A percentile compares a stretch with the other conserved stretches of the same genome.
These are phyloP conservation scores for Aplysina aerophoba DNA, from an alignment of 37 sponge, comb jelly and placozoan genomes.

Conservation along the genomic window DNA sequence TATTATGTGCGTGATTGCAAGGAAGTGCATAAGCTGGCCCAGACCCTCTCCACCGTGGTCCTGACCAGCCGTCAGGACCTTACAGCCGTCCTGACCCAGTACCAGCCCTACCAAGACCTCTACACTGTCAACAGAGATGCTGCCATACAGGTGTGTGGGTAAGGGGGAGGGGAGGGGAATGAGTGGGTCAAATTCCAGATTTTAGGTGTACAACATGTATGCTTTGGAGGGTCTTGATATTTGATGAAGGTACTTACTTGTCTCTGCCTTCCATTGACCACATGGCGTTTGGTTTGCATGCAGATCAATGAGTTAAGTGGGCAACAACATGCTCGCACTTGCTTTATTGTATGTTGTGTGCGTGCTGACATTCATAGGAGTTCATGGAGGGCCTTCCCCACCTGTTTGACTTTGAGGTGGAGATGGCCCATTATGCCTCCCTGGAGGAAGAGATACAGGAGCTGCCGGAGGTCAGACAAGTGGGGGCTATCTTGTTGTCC, in stretches of 20 bases:
- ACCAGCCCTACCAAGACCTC: constrained; percentile 60
- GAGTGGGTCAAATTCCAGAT: too few relatives aligned
- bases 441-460: constrained; percentile 70
- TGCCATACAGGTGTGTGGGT: constrained; percentile 41
- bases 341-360: neutral
- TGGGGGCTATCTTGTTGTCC: constrained; percentile 54
- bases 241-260: too few relatives aligned
- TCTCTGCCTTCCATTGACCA: too few relatives aligned
- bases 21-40: constrained; percentile 75
- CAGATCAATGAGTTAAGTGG: too few relatives aligned
- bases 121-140: constrained; percentile 54
- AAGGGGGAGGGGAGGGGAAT: too few relatives aligned
- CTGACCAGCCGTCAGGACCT: constrained; percentile 73
- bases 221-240: too few relatives aligned
- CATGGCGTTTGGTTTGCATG: too few relatives aligned
- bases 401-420: constrained; percentile 83
- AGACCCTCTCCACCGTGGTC: constrained; percentile 70
- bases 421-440: constrained; percentile 78
- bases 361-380: neutral
- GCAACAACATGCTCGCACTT: too few relatives aligned
- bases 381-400: constrained; percentile 66
- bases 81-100: constrained; percentile 57
- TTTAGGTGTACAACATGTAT: too few relatives aligned
- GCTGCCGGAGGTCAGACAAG: constrained; percentile 51
- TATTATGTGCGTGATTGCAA: constrained; percentile 79